phyloP scores from a whole-genome alignment of 2,888 invertebrate species.

The Aethes cnicana region DNA sequence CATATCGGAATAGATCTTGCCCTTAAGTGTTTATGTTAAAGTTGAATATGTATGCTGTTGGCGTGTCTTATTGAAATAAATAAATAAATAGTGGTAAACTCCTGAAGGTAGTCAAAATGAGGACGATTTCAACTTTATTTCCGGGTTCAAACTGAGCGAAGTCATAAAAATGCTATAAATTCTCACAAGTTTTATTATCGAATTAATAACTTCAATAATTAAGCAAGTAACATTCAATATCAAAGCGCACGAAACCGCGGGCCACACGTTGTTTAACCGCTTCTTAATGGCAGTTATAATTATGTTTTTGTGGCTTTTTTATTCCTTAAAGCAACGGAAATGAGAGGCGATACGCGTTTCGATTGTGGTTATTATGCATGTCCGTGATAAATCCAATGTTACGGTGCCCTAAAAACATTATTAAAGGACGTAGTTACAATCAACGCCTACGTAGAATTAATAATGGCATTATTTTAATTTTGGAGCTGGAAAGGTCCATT shows the following conservation, averaged over 20 bases:
- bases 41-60: no score
- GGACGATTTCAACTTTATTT: no score
- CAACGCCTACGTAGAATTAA: no score
- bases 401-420: slow-evolving; percentile 11
- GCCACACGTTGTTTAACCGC: slow-evolving; percentile 23
- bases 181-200: slow-evolving; percentile 11
- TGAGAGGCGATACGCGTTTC: slow-evolving; percentile 31
- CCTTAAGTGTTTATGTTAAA: no score
- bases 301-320: slow-evolving; percentile 26
- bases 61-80: no score
- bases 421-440: no score
- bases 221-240: slow-evolving; percentile 13
- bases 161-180: slow-evolving; percentile 3
- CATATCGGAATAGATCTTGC: no score
- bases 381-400: slow-evolving; percentile 29
- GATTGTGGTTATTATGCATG: slow-evolving; percentile 26
- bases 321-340: slow-evolving; percentile 23
- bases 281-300: slow-evolving; percentile 25
- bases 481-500: no score
- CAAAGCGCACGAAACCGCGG: slow-evolving; percentile 27
- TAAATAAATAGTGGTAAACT: no score
- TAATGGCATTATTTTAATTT: no score
- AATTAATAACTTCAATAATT: slow-evolving; percentile 13
- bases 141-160: slow-evolving; percentile 8
- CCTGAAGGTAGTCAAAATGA: no score